phyloP scores from a whole-genome alignment of 2,888 invertebrate genomes.

The Nephrotoma appendiculata region DNA sequence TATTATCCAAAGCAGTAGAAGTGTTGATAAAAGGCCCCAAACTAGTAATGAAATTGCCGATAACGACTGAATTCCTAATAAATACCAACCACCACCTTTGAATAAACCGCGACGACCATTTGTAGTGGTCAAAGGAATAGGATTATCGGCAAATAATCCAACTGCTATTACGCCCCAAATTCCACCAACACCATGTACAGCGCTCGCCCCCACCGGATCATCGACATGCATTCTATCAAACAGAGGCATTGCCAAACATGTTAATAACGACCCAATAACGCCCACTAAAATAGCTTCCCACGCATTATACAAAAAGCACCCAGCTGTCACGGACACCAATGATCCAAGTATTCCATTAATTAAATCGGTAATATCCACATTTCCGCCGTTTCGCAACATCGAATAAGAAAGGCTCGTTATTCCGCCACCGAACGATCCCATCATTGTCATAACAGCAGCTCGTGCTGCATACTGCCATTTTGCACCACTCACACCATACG shows the following conservation, averaged over 20 bases:
- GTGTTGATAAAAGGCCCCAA: slow-evolving; percentile 64
- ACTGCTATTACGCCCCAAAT: slow-evolving; percentile 72
- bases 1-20: slow-evolving; percentile 60
- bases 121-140: slow-evolving; percentile 66
- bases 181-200: slow-evolving; percentile 73
- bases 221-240: slow-evolving; percentile 69
- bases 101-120: slow-evolving; percentile 58
- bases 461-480: slow-evolving; percentile 87
- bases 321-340: slow-evolving; percentile 76
- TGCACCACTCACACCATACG: slow-evolving; percentile 60
- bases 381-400: slow-evolving; percentile 49
- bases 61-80: slow-evolving; percentile 69
- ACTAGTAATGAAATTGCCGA: slow-evolving; percentile 50
- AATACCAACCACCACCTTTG: slow-evolving; percentile 73
- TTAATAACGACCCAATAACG: slow-evolving; percentile 57
- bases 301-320: slow-evolving; percentile 70
- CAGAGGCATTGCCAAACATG: slow-evolving; percentile 54
- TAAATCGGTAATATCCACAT: slow-evolving; percentile 67
- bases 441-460: slow-evolving; percentile 81
- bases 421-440: slow-evolving; percentile 83
- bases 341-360: slow-evolving; percentile 82
- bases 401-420: slow-evolving; percentile 44
- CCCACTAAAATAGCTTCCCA: slow-evolving; percentile 83
- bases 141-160: slow-evolving; percentile 78
- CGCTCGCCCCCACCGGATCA: slow-evolving; percentile 74